Percentiles rank a stretch among this genome's conserved stretches.
Conservation (phyloP, 2,113 vertebrate genomes). For the Phyllostomus discolor region DNA sequence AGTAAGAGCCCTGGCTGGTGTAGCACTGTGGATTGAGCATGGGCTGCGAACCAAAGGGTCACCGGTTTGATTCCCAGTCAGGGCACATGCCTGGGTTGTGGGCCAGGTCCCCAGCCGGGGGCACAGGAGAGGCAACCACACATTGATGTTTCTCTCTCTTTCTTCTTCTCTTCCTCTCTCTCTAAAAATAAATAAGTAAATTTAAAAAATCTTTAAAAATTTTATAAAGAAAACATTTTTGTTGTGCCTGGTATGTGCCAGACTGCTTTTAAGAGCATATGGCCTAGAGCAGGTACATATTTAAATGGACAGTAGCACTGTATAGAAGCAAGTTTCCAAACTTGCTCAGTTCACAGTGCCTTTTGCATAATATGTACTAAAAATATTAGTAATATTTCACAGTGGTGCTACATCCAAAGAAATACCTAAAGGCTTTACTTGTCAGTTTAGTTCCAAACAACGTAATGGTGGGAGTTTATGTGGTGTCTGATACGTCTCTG, state of each 20-base stretch:
- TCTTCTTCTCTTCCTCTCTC: too few relatives aligned
- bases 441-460: not conserved
- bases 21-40: too few relatives aligned
- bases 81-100: too few relatives aligned
- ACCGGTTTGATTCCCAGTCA: too few relatives aligned
- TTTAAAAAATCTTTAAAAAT: too few relatives aligned
- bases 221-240: not conserved
- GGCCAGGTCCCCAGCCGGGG: too few relatives aligned
- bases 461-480: not conserved
- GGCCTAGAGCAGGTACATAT: not conserved
- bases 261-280: not conserved
- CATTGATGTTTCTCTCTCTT: too few relatives aligned
- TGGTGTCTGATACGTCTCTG: not conserved
- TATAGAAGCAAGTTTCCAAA: not conserved
- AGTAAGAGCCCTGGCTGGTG: too few relatives aligned
- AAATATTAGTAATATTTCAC: not conserved
- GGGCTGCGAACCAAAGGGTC: too few relatives aligned
- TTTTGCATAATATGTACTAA: not conserved
- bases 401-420: not conserved
- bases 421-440: not conserved
- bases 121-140: too few relatives aligned
- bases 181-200: too few relatives aligned
- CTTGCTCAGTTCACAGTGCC: not conserved
- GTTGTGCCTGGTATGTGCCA: not conserved
- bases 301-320: not conserved